Evolutionary conservation across 23 tunicate genomes (phyloP), one percentile per base, ranked within the genome.

Genomic region (Ascidia mentula): DNA sequence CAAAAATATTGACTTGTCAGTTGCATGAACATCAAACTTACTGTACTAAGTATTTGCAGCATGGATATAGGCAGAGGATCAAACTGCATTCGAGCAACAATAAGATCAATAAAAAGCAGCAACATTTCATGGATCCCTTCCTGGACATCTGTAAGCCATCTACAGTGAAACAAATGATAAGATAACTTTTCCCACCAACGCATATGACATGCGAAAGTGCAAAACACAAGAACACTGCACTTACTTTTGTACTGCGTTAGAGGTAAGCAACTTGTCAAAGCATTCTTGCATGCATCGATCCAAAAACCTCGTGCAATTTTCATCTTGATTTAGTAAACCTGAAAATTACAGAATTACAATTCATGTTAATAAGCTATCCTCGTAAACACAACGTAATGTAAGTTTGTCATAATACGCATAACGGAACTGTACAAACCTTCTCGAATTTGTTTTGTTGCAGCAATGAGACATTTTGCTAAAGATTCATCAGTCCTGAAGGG

Each of bases 221-320:
- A n/a, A n/a, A n/a, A n/a, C n/a, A n/a, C n/a, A 53, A 53, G 13
- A 5, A 20, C 22, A 9, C 28, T 9, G 24, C 22, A 53, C 65
- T 30, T 60, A 85, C 96, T 84, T 80, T 80, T 80, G 86, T 37
- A 90, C 96, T 22, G 96, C 89, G 69, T 75, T 80, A 1, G 96
- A 85, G 38, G 76, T 80, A 18, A 90, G 73, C 0, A 90, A 82
- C 69, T 90, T 90, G 37, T 85, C 77, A 60, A 90, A 90, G 40
- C 96, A 90, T 77, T 90, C 96, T 12, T 89, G 96, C 86, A 90
- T 80, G 59, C 96, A 90, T 17, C 82, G 40, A 45, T 90, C 89
- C 40, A 90, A 73, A 71, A 90, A 90, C 46, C 89, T 84, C 7
- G 72, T 69, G 78, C 89, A 85, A 38, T 90, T 85, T 75, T 85